phyloP scores from a whole-genome alignment of 1,140 invertebrate species.

The Teleopsis dalmanni region DNA sequence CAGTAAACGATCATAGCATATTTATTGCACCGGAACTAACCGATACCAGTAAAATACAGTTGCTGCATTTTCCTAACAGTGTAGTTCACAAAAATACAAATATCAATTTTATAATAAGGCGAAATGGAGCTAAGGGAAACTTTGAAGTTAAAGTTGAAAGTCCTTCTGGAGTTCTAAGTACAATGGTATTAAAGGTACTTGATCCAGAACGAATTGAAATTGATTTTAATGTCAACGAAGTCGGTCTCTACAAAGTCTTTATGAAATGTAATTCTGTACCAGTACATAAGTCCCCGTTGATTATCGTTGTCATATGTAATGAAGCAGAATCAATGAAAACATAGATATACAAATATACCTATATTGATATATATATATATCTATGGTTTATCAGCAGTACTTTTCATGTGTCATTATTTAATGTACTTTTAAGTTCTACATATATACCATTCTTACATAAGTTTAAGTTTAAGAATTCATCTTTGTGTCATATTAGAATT shows the following conservation, averaged over 20 bases:
- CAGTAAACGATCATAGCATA: constrained; percentile 24
- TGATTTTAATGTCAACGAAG: constrained; percentile 76
- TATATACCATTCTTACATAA: too few species aligned
- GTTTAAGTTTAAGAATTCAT: too few species aligned
- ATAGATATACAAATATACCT: too few species aligned
- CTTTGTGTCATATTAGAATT: too few species aligned
- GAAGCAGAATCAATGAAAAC: too few species aligned
- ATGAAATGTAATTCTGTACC: constrained; percentile 82
- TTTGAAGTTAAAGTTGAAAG: constrained; percentile 36
- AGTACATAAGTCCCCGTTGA: constrained; percentile 77
- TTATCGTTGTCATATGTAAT: constrained; percentile 62
- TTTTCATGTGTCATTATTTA: too few species aligned
- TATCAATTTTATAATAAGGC: constrained; percentile 28
- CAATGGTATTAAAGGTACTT: constrained; percentile 48
- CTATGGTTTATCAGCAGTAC: too few species aligned
- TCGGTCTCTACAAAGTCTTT: constrained; percentile 83
- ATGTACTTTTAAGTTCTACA: too few species aligned
- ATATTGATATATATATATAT: too few species aligned
- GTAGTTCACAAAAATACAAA: constrained; percentile 27
- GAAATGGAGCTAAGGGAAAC: constrained; percentile 39
- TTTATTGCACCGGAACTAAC: constrained; percentile 39
- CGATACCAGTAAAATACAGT: constrained; percentile 30
- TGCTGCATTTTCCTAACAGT: constrained; percentile 38
- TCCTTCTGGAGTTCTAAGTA: constrained; percentile 24
- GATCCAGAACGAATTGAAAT: constrained; percentile 74